These are phyloP conservation scores for Lagenorhynchus albirostris DNA, from an alignment of 2,113 vertebrate genomes.

Conservation along the genomic window DNA sequence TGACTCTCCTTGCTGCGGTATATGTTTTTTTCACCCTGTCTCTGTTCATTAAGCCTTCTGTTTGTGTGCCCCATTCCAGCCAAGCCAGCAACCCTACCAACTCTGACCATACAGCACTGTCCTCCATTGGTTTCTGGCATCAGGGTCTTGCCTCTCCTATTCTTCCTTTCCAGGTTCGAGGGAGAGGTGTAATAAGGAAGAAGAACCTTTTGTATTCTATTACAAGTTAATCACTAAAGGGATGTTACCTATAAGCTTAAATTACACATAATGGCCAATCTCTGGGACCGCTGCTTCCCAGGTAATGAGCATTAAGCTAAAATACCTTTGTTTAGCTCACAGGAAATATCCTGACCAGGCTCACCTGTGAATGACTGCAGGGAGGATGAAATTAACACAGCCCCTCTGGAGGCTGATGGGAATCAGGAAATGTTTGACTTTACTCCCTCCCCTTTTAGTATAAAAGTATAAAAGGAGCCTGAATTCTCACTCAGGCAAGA, in stretches of 20 bases:
- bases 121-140: rapidly evolving
- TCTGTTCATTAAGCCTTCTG: neutral
- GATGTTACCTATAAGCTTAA: neutral
- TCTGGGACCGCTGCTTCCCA: neutral
- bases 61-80: neutral
- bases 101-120: rapidly evolving
- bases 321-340: neutral
- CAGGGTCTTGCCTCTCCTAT: neutral
- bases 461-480: neutral
- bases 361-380: neutral
- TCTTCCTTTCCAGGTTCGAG: neutral
- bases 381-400: neutral
- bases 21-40: neutral
- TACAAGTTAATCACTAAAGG: neutral
- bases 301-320: neutral
- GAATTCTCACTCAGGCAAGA: neutral
- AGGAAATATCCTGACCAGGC: neutral
- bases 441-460: neutral
- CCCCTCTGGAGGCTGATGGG: neutral
- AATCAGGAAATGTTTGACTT: neutral
- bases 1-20: neutral
- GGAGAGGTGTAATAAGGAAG: neutral
- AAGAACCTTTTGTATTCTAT: neutral
- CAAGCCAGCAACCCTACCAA: rapidly evolving
- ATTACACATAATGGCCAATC: neutral